Evolutionary conservation across 2,797 vertebrate species (phyloP), one percentile per base, ranked within the genome.

Genomic region (Emydoidea blandingii): DNA sequence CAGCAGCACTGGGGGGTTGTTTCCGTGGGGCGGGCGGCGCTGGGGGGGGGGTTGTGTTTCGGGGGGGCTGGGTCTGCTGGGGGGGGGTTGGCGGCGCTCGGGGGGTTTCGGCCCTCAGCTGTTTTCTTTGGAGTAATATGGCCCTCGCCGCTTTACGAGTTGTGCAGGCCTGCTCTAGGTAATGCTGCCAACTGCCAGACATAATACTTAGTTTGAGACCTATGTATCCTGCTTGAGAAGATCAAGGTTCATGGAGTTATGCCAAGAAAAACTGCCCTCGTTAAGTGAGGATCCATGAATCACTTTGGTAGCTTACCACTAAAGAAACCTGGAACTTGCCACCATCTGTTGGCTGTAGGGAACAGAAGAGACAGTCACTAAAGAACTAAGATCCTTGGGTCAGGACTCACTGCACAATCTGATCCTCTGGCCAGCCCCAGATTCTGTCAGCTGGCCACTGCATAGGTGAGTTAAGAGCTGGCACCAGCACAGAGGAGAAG

Each of bases 271-370:
- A 15, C 96, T 97, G 96, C 96, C 96, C 96, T 97, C 95, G 95
- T 96, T 96, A 90, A 97, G 95, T 78, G 88, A 94, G 95, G 94
- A 96, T 97, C 95, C 96, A 96, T 97, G 97, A 97, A 97, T 97
- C 96, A 97, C 95, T 97, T 97, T 96, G 94, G 95, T 95, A 96
- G 96, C 95, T 97, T 97, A 96, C 94, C 96, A 97, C 95, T 96
- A 97, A 97, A 97, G 94, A 97, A 97, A 94, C 93, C 95, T 96
- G 92, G 94, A 96, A 93, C 93, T 97, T 96, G 86, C 94, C 92
- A 96, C 95, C 96, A 97, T 96, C 97, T 96, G 95, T 94, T 97
- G 95, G 97, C 96, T 94, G 87, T 72, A 78, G 88, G 91, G 92
- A 97, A 94, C 34, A 84, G 83, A 52, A 68, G 37, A 52, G 50